phyloP scores from a whole-genome alignment of 2,797 vertebrate species.

The Poecile montanus region DNA sequence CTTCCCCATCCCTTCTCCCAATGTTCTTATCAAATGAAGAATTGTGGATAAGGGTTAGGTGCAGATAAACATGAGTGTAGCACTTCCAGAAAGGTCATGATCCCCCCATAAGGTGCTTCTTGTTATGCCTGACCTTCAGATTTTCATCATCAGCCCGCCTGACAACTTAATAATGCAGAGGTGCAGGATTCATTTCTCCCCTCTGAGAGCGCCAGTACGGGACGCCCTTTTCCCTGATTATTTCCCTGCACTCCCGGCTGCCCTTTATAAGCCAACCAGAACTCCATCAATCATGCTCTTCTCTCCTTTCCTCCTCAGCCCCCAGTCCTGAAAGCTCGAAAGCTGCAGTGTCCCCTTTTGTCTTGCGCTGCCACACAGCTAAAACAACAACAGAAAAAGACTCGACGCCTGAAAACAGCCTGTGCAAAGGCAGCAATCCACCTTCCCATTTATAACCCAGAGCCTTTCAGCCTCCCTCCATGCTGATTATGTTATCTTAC shows the following conservation, averaged over 20 bases:
- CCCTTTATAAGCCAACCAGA: conserved; percentile 97
- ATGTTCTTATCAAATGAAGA: conserved; percentile 98
- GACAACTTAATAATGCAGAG: conserved; percentile 96
- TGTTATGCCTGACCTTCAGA: conserved; percentile 99
- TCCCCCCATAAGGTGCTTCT: conserved; percentile 96
- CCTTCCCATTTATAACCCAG: neutral
- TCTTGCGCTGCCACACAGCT: conserved; percentile 68
- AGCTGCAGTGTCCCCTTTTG: conserved; percentile 81
- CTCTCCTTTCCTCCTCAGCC: conserved; percentile 82
- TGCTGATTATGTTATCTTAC: neutral
- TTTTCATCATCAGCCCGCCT: conserved; percentile 97
- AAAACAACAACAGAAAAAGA: conserved; percentile 33
- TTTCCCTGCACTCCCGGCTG: conserved; percentile 93
- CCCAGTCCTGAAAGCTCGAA: conserved; percentile 71
- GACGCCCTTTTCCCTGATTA: conserved; percentile 96
- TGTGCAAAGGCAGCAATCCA: neutral
- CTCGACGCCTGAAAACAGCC: neutral
- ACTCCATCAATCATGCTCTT: conserved; percentile 96
- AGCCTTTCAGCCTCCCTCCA: neutral
- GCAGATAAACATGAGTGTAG: conserved; percentile 99
- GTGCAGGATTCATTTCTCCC: conserved; percentile 88
- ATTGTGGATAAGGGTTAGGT: conserved; percentile 98
- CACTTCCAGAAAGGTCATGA: conserved; percentile 90
- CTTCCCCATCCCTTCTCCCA: conserved; percentile 56
- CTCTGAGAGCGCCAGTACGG: conserved; percentile 85